phyloP scores from a whole-genome alignment of 2,888 invertebrate species.

The Sthenelais limicola region DNA sequence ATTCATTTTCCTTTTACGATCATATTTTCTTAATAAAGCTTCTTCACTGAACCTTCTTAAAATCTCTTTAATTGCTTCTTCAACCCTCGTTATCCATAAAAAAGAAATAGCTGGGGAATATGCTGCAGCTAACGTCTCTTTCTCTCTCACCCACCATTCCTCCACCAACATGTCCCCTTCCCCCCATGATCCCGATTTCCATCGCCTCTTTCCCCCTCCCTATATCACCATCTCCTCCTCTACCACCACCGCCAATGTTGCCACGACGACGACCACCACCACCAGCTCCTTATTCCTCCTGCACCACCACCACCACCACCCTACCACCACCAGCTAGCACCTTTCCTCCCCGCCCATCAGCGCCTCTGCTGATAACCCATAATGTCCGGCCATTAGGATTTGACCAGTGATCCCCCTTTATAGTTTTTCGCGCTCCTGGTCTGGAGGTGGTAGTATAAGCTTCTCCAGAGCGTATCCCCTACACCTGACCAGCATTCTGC shows the following conservation, averaged over 20 bases:
- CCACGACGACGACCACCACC: not conserved
- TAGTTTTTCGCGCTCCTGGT: constrained; percentile 26
- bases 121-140: too few relatives aligned
- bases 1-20: too few relatives aligned
- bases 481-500: constrained; percentile 23
- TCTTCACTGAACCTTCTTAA: too few relatives aligned
- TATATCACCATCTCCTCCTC: too few relatives aligned
- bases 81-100: too few relatives aligned
- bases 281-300: not conserved
- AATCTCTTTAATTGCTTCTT: too few relatives aligned
- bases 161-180: too few relatives aligned
- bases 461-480: constrained; percentile 5
- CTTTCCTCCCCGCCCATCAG: constrained; percentile 1
- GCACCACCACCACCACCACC: not conserved
- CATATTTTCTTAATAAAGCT: too few relatives aligned
- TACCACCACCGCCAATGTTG: not conserved
- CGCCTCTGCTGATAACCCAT: constrained; percentile 1
- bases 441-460: constrained; percentile 4
- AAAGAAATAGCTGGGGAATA: too few relatives aligned
- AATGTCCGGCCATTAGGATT: constrained; percentile 26
- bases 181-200: too few relatives aligned
- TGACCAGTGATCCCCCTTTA: constrained; percentile 17
- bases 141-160: too few relatives aligned
- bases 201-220: too few relatives aligned
- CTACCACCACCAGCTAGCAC: constrained; percentile 3